Conservation (phyloP, 2,888 invertebrate species). For the Drosophila neutralis region DNA sequence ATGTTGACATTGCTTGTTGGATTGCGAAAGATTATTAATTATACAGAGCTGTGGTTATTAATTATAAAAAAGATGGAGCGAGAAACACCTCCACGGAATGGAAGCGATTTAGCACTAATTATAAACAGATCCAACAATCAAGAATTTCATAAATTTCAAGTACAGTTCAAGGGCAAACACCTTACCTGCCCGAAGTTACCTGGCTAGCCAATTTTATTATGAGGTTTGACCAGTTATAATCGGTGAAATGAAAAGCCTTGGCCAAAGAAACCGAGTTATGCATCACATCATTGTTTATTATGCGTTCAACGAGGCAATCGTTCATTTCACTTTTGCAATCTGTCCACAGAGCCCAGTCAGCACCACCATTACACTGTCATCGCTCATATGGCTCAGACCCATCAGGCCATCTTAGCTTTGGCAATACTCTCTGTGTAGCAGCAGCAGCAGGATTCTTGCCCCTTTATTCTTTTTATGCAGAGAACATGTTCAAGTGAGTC, state of each 20-base stretch:
- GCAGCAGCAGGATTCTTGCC: constrained; percentile 3
- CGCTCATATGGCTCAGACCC: constrained; percentile 37
- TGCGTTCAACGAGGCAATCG: constrained; percentile 61
- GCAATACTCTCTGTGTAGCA: constrained; percentile 22
- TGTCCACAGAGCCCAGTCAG: constrained; percentile 50
- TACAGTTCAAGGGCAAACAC: background rate
- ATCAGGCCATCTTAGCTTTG: constrained; percentile 22
- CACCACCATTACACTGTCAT: constrained; percentile 47
- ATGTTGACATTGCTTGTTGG: background rate
- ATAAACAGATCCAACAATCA: background rate
- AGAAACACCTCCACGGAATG: background rate
- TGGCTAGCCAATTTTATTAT: background rate
- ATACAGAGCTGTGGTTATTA: background rate
- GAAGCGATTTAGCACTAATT: background rate
- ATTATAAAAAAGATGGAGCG: too few relatives aligned
- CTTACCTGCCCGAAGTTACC: background rate
- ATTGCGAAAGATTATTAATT: background rate
- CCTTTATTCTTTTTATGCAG: constrained; percentile 10
- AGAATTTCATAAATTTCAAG: background rate
- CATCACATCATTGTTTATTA: constrained; percentile 56
- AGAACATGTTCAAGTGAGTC: constrained; percentile 47
- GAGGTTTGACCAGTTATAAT: background rate
- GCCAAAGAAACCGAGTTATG: constrained; percentile 26
- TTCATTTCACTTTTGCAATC: constrained; percentile 68
- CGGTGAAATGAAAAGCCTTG: constrained; percentile 16